Evolutionary conservation across 2,113 vertebrate species (phyloP), one percentile per base, ranked within the genome.

Genomic region (Agapornis roseicollis): DNA sequence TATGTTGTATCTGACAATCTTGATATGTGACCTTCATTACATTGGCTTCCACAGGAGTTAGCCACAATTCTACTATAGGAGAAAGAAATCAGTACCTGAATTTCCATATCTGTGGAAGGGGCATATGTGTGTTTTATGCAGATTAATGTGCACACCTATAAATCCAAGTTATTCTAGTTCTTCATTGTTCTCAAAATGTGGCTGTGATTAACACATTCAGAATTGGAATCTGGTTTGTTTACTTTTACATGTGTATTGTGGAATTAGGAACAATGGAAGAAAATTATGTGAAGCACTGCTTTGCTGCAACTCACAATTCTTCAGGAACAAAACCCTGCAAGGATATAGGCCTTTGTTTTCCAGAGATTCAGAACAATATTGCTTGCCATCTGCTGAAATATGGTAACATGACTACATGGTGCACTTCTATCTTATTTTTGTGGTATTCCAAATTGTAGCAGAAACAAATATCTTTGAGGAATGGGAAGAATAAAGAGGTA

Each of bases 331-430:
- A 83, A 27, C 3, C 35, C 42, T 65, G 33, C 17, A 88, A 92
- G 24, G 33, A 44, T 80, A 83, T 22, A 70, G 23, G 24, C 58
- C 68, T 39, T 93, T 95, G 10, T 89, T 91, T 25, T 70, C n/a
- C n/a, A 68, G 56, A 65, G 56, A 85, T 89, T 80, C 60, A 58
- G 71, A 88, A 89, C 44, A 94, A 61, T 94, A 50, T 33, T 88
- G 25, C 27, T 58, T 80, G 12, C 58, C 88, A 78, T 95, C 84
- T 96, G 64, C 44, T 93, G 93, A 88, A 93, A 80, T 85, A 88
- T 18, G 73, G 64, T 66, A 80, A 95, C 56, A 91, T 82, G 74
- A 68, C 63, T 80, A 55, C 42, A 68, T 88, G 81, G 82, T 68
- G 80, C 42, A 23, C 4, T 83, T 95, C 74, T 64, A 73, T 50